These are phyloP conservation scores for Polydesmus complanatus DNA, from an alignment of 2,888 invertebrate species.

Conservation along the genomic window DNA sequence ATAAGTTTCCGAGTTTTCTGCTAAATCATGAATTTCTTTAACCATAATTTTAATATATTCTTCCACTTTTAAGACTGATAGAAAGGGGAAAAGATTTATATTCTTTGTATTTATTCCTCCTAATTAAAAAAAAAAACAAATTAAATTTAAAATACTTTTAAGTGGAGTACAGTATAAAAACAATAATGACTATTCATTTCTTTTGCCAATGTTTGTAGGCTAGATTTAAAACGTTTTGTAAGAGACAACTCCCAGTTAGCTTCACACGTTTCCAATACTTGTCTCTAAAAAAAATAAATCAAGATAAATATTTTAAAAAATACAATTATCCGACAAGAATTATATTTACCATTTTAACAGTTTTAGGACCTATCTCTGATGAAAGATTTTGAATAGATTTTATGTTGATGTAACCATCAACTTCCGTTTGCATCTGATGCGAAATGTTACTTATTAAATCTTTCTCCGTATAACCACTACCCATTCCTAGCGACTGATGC, in stretches of 20 bases:
- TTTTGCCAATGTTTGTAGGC: not conserved
- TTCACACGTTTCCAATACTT: not conserved
- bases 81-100: slow-evolving; percentile 3
- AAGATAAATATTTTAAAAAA: not conserved
- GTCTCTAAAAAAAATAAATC: not conserved
- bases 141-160: not conserved
- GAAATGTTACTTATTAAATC: too few relatives aligned
- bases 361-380: not conserved
- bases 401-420: not conserved
- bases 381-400: not conserved
- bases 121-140: not conserved
- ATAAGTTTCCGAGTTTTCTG: slow-evolving; percentile 7
- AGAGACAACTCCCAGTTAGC: not conserved
- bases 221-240: not conserved
- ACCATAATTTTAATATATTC: slow-evolving; percentile 12
- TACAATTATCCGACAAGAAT: not conserved
- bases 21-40: slow-evolving; percentile 6
- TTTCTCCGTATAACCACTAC: too few relatives aligned
- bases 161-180: not conserved
- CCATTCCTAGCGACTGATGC: too few relatives aligned
- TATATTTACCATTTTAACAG: too few relatives aligned
- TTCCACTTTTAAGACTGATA: slow-evolving; percentile 1
- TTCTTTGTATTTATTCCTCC: not conserved
- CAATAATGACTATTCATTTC: not conserved
- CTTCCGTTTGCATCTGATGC: too few relatives aligned